Evolutionary conservation across 1,140 invertebrate species (phyloP).

Genomic region (Cyclargus thomasi): DNA sequence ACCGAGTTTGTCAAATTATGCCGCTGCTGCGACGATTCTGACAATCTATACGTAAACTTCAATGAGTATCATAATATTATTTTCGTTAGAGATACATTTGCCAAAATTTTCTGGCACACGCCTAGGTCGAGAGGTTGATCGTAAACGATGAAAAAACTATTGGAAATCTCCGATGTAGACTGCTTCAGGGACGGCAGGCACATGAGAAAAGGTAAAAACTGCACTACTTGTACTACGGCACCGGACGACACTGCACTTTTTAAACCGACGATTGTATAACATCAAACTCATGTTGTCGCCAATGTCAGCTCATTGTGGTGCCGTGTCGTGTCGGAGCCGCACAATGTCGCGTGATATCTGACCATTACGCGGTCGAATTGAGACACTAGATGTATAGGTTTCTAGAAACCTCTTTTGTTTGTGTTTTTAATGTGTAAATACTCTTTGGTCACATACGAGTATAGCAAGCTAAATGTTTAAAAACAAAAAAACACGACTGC

Average conservation of each 20-base stretch:
- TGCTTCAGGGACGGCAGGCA: neutral
- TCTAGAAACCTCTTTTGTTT: too few relatives aligned
- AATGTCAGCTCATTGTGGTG: too few relatives aligned
- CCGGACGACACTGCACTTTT: too few relatives aligned
- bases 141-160: slow-evolving; percentile 17
- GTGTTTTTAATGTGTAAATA: neutral
- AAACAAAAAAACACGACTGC: too few relatives aligned
- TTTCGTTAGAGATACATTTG: slow-evolving; percentile 33
- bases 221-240: too few relatives aligned
- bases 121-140: slow-evolving; percentile 21
- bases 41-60: slow-evolving; percentile 5
- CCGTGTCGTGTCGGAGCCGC: too few relatives aligned
- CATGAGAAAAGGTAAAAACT: neutral
- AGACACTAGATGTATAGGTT: too few relatives aligned
- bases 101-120: slow-evolving; percentile 41
- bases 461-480: too few relatives aligned
- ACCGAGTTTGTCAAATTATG: neutral
- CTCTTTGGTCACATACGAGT: neutral
- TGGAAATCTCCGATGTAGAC: neutral
- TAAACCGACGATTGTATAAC: too few relatives aligned
- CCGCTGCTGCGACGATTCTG: neutral
- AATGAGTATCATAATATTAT: slow-evolving; percentile 29
- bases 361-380: too few relatives aligned
- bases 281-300: too few relatives aligned
- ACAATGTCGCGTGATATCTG: too few relatives aligned